Percentiles rank a stretch among this genome's conserved stretches.
phyloP scores from a whole-genome alignment of 2,113 vertebrate genomes.

The Manacus vitellinus region DNA sequence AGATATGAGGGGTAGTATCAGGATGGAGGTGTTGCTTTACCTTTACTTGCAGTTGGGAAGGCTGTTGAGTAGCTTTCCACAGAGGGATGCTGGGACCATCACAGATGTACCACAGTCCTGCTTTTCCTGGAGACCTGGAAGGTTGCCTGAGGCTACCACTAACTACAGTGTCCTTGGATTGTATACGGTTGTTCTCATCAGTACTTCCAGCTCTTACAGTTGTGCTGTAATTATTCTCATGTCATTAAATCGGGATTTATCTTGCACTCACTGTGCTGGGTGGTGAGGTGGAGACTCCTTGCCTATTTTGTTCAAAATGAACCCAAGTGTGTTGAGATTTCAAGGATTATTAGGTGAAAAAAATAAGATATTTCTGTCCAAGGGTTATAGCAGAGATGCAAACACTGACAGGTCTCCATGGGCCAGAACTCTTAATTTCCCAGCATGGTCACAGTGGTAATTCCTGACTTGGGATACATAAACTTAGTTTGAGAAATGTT shows the following conservation, averaged over 20 bases:
- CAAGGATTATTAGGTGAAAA: background rate
- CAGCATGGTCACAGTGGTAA: background rate
- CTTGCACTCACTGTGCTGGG: background rate
- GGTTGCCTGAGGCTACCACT: background rate
- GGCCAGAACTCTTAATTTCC: background rate
- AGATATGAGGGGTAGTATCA: background rate
- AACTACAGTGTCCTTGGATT: background rate
- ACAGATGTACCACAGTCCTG: background rate
- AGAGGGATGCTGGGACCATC: too few relatives aligned
- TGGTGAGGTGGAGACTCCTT: background rate
- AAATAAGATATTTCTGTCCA: background rate
- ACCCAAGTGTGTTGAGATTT: background rate
- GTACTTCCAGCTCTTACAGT: background rate
- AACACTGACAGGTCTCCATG: background rate
- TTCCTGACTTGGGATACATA: background rate
- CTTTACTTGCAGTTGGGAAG: background rate
- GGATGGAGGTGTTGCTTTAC: background rate
- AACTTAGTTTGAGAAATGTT: background rate
- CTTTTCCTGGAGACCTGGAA: background rate
- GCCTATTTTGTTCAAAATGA: background rate
- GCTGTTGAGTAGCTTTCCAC: background rate
- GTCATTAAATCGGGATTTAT: background rate
- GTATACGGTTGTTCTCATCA: rapidly evolving
- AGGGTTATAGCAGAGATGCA: background rate
- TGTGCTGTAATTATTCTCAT: background rate